Base-by-base conservation (phyloP, 2,888 invertebrate species). In the Scaptomyza parva region DNA sequence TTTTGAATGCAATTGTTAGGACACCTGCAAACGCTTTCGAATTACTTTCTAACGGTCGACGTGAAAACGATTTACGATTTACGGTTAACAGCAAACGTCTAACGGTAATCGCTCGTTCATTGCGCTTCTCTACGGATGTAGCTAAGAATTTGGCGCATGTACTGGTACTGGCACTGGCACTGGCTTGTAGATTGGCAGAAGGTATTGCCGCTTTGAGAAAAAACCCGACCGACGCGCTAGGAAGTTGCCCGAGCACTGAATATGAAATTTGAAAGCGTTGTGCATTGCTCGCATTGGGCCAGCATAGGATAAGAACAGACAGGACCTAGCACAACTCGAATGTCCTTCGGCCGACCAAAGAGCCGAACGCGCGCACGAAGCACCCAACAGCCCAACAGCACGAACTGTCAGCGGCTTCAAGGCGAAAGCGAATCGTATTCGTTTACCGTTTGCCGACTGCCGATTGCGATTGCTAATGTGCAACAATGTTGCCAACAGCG, bases 171-270 rank as follows among this genome's bases (percentile, higher is more conserved):
- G n/a, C n/a, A n/a, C n/a, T n/a, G n/a, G n/a, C n/a, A n/a, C n/a
- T n/a, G n/a, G n/a, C n/a, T n/a, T n/a, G n/a, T n/a, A n/a, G n/a
- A n/a, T n/a, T 4, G 4, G 7, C 9, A 9, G 7, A 37, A 8
- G 28, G 8, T 17, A 35, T 37, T 53, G 39, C 26, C 44, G 57
- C 52, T 52, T 24, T 37, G 37, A 48, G 53, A 26, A 44, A 69
- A 70, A 40, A 39, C 87, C 81, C 87, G 78, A 90, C 91, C 90
- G 90, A 87, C 88, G 88, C 90, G 90, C 90, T 90, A 79, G 90
- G 87, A 90, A 87, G 91, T 91, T 90, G 91, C 89, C 91, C 91
- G 91, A 91, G 90, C 86, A 91, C 91, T 91, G 89, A 91, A 89
- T 75, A 80, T 78, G 70, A 55, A 51, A 89, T 75, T 81, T 78